Conservation (phyloP, 2,113 vertebrate species). For the Nycticebus coucang region DNA sequence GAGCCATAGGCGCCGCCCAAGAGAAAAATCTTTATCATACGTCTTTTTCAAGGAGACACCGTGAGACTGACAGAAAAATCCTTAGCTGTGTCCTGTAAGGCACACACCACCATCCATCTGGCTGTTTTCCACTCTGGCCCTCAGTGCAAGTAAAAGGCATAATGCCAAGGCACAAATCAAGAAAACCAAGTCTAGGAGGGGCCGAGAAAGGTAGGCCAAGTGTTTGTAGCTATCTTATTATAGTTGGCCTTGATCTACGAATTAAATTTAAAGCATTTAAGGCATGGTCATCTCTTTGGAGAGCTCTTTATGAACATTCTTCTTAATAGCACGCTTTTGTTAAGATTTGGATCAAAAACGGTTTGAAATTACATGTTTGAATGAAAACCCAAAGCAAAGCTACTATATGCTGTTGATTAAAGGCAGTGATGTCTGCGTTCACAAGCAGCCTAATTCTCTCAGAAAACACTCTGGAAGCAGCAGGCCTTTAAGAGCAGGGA, state of each 20-base stretch:
- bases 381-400: background rate
- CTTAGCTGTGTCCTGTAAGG: background rate
- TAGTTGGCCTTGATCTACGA: background rate
- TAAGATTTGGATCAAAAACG: background rate
- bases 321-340: background rate
- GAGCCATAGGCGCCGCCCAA: too few species aligned
- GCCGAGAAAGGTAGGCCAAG: background rate
- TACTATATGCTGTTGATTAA: background rate
- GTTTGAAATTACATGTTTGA: background rate
- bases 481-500: background rate
- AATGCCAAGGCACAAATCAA: background rate
- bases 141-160: background rate
- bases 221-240: background rate
- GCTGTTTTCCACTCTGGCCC: background rate
- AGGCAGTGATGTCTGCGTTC: background rate
- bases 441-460: background rate
- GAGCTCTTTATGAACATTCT: constrained; percentile 19
- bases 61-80: background rate
- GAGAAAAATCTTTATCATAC: background rate
- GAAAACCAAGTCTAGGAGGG: background rate
- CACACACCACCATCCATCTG: background rate
- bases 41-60: background rate
- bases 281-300: background rate
- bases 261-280: constrained; percentile 28
- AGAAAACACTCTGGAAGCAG: background rate